Base-by-base conservation (phyloP, 2,888 invertebrate genomes). In the Aleiodes leptofemur region DNA sequence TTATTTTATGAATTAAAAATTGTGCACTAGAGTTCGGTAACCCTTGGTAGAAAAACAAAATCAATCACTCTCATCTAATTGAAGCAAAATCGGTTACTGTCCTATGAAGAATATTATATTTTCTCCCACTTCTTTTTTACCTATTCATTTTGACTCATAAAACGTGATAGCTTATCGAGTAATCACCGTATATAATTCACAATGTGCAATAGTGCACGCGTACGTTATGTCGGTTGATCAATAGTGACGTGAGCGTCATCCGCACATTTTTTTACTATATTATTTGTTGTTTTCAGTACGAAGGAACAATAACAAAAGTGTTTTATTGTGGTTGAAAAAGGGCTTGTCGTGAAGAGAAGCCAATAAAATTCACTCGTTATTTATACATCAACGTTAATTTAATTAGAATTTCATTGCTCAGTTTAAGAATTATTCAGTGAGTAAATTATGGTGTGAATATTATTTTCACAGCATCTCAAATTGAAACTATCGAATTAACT, bases 121-220 rank as follows among this genome's bases (percentile, higher is more conserved):
- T 9, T 43, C 4, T 43, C 7, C 61, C 11, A 34, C n/a, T 11
- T 9, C 14, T 7, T 16, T 64, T 64, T 64, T n/a, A 48, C 43
- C 34, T 34, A 34, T 64, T 48, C 23, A 16, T 64, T 64, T 14
- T 23, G 43, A 48, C 23, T 64, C 64, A 48, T 64, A 64, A 48
- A 43, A 43, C 43, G 64, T 43, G 48, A 64, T 64, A 48, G n/a
- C 38, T 59, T 59, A 74, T 74, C 73, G 50, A 55, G 48, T 66
- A 23, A 75, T 71, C 75, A 70, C 53, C 14, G 66, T 66, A 38
- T 64, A 71, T 61, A 75, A 56, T 53, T 55, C 68, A 66, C 71
- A 50, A 56, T 69, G 64, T 64, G 64, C 64, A 64, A 64, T 48
- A 31, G 34, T 61, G 64, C 64, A 64, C 64, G 64, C 64, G 43